Conservation (phyloP, 2,113 vertebrate species). For the Plecturocebus donacophilus region DNA sequence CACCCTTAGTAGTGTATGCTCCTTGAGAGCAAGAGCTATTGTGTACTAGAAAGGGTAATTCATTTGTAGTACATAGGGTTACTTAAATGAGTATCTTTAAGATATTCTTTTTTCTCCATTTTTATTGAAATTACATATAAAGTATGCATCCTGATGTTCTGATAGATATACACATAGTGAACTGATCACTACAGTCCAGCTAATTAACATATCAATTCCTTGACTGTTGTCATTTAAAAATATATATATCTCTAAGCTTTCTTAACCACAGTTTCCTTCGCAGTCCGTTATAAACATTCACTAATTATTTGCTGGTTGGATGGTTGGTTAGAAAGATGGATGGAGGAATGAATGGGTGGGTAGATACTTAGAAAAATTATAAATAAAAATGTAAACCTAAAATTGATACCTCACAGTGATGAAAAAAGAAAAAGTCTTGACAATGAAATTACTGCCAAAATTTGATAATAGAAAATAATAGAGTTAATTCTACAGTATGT, state of each 20-base stretch:
- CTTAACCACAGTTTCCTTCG: background rate
- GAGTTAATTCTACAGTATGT: background rate
- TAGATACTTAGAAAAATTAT: background rate
- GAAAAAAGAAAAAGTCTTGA: background rate
- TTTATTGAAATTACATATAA: background rate
- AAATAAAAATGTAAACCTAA: constrained; percentile 21
- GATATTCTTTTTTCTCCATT: background rate
- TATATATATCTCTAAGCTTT: background rate
- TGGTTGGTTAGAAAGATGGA: background rate
- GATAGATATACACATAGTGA: background rate
- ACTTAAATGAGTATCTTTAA: background rate
- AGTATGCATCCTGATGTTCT: background rate
- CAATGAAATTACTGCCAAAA: background rate
- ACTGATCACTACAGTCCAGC: background rate
- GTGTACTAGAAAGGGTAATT: background rate
- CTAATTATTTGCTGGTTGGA: background rate
- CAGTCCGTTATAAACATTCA: background rate
- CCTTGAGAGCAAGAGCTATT: background rate
- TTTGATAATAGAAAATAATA: background rate
- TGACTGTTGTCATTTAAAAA: background rate
- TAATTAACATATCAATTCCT: background rate
- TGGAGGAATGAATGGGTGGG: background rate
- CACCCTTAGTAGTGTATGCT: background rate
- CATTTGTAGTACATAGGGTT: background rate
- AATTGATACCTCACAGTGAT: background rate